These are phyloP conservation scores for Drosophila lacteicornis DNA, from an alignment of 1,140 invertebrate genomes.

Conservation along the genomic window DNA sequence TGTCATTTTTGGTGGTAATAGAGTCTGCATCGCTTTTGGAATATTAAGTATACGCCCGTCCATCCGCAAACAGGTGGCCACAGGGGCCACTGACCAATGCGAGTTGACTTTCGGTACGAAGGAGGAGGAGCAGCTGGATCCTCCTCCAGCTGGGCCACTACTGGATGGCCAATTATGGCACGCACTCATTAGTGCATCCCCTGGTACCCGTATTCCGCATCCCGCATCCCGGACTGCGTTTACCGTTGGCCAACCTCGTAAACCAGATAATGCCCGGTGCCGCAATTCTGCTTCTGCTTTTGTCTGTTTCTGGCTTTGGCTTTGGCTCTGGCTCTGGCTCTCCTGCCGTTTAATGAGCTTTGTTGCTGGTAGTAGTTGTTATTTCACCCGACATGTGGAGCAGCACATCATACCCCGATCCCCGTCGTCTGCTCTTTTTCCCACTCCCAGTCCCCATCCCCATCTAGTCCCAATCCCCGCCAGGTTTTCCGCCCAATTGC, in stretches of 20 bases:
- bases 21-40: slow-evolving; percentile 13
- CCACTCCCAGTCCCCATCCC: neutral
- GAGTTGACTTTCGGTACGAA: neutral
- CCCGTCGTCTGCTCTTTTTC: neutral
- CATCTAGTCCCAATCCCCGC: neutral
- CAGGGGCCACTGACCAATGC: slow-evolving; percentile 5
- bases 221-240: slow-evolving; percentile 33
- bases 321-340: slow-evolving; percentile 27
- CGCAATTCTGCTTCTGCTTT: slow-evolving; percentile 51
- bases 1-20: slow-evolving; percentile 11
- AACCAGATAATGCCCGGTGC: slow-evolving; percentile 62
- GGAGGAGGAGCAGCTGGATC: slow-evolving; percentile 1
- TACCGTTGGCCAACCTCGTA: slow-evolving; percentile 76
- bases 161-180: slow-evolving; percentile 56
- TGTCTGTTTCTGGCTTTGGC: slow-evolving; percentile 25
- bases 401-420: slow-evolving; percentile 20
- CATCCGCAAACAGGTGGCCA: slow-evolving; percentile 31
- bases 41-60: slow-evolving; percentile 47
- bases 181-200: slow-evolving; percentile 61
- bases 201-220: neutral
- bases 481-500: slow-evolving; percentile 20
- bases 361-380: slow-evolving; percentile 35
- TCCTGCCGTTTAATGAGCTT: slow-evolving; percentile 70
- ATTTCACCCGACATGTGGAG: slow-evolving; percentile 49
- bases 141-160: slow-evolving; percentile 35